Conservation (phyloP, 2,113 vertebrate genomes). For the Atlantisia rogersi region DNA sequence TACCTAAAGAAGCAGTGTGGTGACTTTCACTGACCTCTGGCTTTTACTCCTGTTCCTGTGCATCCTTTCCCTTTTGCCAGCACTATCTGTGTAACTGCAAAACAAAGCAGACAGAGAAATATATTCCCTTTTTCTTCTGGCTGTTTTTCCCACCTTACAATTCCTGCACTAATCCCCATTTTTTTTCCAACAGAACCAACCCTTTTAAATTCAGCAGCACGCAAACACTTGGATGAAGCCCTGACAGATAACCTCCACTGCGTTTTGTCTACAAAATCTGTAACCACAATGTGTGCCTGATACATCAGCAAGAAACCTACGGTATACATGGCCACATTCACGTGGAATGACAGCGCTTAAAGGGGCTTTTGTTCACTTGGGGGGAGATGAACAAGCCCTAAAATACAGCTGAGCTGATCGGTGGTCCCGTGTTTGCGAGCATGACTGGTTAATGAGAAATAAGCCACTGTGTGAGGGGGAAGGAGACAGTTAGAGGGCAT, state of each 20-base stretch:
- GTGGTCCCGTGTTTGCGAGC: rapidly evolving
- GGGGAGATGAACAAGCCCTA: not conserved
- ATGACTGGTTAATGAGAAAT: not conserved
- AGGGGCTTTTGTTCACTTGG: not conserved
- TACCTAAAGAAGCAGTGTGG: not conserved
- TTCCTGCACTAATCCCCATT: not conserved
- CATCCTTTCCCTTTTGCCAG: not conserved
- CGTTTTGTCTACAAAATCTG: not conserved
- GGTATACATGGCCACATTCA: not conserved
- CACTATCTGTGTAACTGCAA: not conserved
- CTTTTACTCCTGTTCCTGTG: not conserved
- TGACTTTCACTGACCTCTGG: not conserved
- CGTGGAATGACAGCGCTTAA: not conserved
- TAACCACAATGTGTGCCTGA: not conserved
- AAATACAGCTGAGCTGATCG: not conserved
- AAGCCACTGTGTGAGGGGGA: not conserved
- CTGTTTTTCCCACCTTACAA: not conserved
- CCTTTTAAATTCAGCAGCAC: not conserved
- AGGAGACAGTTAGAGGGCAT: not conserved
- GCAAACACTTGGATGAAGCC: not conserved
- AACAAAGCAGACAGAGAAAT: not conserved
- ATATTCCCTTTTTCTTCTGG: not conserved
- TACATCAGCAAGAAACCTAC: not conserved
- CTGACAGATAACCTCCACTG: not conserved
- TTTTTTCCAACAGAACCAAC: not conserved